These are phyloP conservation scores for Carposina sasakii DNA, from an alignment of 1,140 invertebrate genomes.

Conservation along the genomic window DNA sequence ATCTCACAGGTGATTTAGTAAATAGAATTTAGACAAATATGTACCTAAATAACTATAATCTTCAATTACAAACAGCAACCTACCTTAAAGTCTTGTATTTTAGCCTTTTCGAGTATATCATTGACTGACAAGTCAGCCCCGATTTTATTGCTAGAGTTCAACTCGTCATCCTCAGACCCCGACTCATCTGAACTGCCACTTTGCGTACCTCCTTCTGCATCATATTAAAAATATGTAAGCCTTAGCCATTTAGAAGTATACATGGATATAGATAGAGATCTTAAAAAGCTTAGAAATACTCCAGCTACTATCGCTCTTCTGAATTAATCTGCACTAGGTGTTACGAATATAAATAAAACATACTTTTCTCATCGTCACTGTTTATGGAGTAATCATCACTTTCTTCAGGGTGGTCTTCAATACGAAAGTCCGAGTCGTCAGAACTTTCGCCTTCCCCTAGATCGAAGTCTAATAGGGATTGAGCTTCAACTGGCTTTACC, in stretches of 20 bases:
- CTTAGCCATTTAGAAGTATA: too few relatives aligned
- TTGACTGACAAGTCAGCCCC: constrained; percentile 56
- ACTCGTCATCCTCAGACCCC: constrained; percentile 70
- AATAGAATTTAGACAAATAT: too few relatives aligned
- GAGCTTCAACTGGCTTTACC: constrained; percentile 87
- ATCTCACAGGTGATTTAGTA: too few relatives aligned
- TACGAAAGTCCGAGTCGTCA: constrained; percentile 95
- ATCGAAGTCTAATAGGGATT: constrained; percentile 87
- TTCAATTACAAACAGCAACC: too few relatives aligned
- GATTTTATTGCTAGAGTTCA: constrained; percentile 46
- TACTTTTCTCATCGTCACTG: constrained; percentile 72
- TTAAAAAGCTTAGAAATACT: too few relatives aligned
- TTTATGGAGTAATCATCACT: constrained; percentile 79
- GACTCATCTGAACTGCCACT: constrained; percentile 73
- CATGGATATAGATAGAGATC: too few relatives aligned
- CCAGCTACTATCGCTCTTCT: constrained; percentile 2
- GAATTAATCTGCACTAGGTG: background rate
- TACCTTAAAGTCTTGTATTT: constrained; percentile 66
- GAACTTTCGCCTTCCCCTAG: constrained; percentile 93
- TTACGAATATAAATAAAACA: constrained; percentile 6
- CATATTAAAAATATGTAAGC: too few relatives aligned
- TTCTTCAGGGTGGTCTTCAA: constrained; percentile 88
- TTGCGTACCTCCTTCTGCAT: constrained; percentile 58
- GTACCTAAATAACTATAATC: too few relatives aligned
- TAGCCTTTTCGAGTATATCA: constrained; percentile 60